phyloP scores from a whole-genome alignment of 2,888 invertebrate genomes.

The Hirtodrosophila trivittata region DNA sequence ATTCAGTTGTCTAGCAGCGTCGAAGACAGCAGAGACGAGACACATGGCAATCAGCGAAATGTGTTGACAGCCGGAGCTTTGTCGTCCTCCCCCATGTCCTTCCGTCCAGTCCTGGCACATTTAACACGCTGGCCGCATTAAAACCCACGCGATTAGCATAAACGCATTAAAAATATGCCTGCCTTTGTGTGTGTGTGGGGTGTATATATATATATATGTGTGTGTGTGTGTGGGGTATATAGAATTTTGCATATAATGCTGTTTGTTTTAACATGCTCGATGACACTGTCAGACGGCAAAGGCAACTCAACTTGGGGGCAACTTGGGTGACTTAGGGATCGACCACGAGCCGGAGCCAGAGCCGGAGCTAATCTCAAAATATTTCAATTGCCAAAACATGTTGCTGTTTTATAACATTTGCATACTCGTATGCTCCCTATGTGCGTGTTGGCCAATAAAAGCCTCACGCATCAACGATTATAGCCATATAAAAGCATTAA shows the following conservation, averaged over 20 bases:
- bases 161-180: constrained; percentile 82
- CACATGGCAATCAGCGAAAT: constrained; percentile 73
- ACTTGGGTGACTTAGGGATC: constrained; percentile 18
- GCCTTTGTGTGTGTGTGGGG: constrained; percentile 36
- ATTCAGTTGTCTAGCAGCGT: constrained; percentile 57
- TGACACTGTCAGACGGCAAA: constrained; percentile 70
- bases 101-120: constrained; percentile 62
- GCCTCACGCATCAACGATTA: constrained; percentile 39
- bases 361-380: constrained; percentile 63
- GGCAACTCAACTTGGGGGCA: constrained; percentile 32
- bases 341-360: neutral
- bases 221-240: constrained; percentile 19
- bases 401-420: constrained; percentile 53
- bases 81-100: constrained; percentile 2
- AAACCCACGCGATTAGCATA: constrained; percentile 81
- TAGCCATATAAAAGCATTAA: constrained; percentile 41
- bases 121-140: constrained; percentile 76
- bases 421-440: constrained; percentile 26
- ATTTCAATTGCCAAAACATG: constrained; percentile 73
- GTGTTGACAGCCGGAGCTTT: constrained; percentile 66
- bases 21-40: constrained; percentile 35
- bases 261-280: constrained; percentile 81
- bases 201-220: neutral
- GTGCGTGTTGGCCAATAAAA: constrained; percentile 41
- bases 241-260: constrained; percentile 77